Evolutionary conservation across 1,140 invertebrate genomes (phyloP).

Genomic region (Aphelinus atriplicis): DNA sequence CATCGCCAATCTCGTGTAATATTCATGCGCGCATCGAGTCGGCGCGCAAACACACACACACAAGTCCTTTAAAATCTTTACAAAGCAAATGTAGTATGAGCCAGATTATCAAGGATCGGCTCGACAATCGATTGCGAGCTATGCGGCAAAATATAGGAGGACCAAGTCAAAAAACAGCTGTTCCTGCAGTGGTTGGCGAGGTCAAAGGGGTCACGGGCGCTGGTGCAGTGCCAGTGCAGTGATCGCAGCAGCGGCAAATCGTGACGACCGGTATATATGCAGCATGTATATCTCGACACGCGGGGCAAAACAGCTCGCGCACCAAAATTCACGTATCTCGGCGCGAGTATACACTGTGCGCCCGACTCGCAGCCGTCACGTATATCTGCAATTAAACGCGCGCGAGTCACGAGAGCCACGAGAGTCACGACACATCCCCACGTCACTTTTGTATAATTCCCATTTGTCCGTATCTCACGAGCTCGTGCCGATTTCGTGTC

Average conservation of each 20-base stretch:
- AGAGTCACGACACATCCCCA: constrained; percentile 46
- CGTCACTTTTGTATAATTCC: constrained; percentile 54
- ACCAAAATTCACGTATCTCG: too few relatives aligned
- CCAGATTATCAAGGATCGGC: not conserved
- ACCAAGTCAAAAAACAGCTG: too few relatives aligned
- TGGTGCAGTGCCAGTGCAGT: too few relatives aligned
- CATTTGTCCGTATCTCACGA: constrained; percentile 36
- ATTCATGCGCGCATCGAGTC: not conserved
- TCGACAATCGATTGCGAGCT: constrained; percentile 18
- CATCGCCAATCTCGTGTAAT: not conserved
- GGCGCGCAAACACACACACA: not conserved
- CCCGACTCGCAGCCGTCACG: too few relatives aligned
- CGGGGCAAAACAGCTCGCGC: too few relatives aligned
- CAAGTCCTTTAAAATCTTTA: not conserved
- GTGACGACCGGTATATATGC: too few relatives aligned
- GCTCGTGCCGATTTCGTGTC: not conserved
- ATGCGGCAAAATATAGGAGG: too few relatives aligned
- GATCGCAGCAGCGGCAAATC: too few relatives aligned
- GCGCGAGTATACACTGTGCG: too few relatives aligned
- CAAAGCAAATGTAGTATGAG: constrained; percentile 15
- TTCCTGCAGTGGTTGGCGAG: constrained; percentile 33
- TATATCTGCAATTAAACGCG: too few relatives aligned
- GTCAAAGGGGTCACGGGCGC: constrained; percentile 54
- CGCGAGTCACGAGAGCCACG: too few relatives aligned
- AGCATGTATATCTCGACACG: too few relatives aligned